Evolutionary conservation across 2,797 vertebrate genomes (phyloP).

Genomic region (Heteromormyrus szaboi): DNA sequence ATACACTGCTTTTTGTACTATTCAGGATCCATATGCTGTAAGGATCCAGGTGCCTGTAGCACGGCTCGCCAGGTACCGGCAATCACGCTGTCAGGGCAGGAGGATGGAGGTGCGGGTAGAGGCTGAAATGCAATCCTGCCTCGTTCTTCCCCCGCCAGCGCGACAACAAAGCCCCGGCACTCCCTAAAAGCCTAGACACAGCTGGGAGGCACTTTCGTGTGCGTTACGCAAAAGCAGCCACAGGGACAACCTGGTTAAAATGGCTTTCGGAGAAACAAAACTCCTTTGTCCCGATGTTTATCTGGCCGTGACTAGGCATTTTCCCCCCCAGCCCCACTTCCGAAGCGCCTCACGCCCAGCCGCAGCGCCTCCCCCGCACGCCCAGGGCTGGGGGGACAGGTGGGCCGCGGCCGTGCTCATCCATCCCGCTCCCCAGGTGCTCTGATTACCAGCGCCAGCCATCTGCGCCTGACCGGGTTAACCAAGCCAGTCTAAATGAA

Average conservation of each 20-base stretch:
- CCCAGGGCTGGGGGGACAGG: slow-evolving; percentile 39
- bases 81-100: neutral
- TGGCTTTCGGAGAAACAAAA: neutral
- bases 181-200: neutral
- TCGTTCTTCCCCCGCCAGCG: neutral
- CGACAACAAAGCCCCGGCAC: neutral
- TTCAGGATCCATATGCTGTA: neutral
- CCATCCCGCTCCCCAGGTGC: neutral
- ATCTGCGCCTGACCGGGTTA: neutral
- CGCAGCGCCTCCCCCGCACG: neutral
- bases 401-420: slow-evolving; percentile 46
- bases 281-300: neutral
- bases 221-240: neutral
- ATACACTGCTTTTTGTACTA: neutral
- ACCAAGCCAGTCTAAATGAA: neutral
- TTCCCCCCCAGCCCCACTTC: neutral
- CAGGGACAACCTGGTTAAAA: neutral
- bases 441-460: neutral
- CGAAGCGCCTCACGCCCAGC: neutral
- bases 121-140: neutral
- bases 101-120: neutral
- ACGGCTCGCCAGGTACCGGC: neutral
- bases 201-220: neutral
- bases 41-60: neutral
- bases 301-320: neutral